Base-by-base conservation (phyloP, 2,113 vertebrate species). In the Hyaena hyaena region DNA sequence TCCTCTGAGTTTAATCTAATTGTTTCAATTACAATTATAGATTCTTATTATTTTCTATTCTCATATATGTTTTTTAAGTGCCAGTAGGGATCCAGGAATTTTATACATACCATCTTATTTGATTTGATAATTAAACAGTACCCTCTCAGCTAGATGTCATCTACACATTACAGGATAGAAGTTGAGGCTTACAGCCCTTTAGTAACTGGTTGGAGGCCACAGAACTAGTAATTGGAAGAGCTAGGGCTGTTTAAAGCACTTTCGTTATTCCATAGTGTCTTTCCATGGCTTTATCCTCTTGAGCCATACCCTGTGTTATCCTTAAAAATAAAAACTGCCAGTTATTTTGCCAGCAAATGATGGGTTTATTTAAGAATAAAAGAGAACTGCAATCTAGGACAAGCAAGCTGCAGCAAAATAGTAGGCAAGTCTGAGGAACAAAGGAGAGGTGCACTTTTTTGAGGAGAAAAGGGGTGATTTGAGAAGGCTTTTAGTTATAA, bases 61-160 rank as follows among this genome's bases (percentile, higher is more conserved):
- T 97, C 55, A 21, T 76, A 19, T 50, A 19, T 92, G 55, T 73
- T 83, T 90, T 66, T 45, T 76, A 24, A 24, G 53, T 63, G 35
- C 50, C 76, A 73, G 1, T 50, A 21, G 10, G 11, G 16, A 77
- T 82, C 55, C 35, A 82, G 53, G 26, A 88, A 90, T 86, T 74
- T 93, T 82, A 83, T 45, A 45, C 48, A 7, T 88, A 31, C 53
- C 28, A 28, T 88, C 15, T 48, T 88, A 74, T 50, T 94, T 77
- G 86, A 92, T 79, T 76, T 53, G n/a, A n/a, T 96, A 58, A 85
- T 92, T 87, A 96, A 95, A 77, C 21, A 79, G 24, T 58, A 8
- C 26, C 39, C 61, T 85, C 58, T 95, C 71, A 92, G 39, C 58
- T 31, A 43, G 10, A 93, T 86, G 58, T 89, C 88, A 68, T 61